Percentiles rank a stretch among this genome's conserved stretches.
These are phyloP conservation scores for Rhyacichthys aspro DNA, from an alignment of 2,797 vertebrate species.

Conservation along the genomic window DNA sequence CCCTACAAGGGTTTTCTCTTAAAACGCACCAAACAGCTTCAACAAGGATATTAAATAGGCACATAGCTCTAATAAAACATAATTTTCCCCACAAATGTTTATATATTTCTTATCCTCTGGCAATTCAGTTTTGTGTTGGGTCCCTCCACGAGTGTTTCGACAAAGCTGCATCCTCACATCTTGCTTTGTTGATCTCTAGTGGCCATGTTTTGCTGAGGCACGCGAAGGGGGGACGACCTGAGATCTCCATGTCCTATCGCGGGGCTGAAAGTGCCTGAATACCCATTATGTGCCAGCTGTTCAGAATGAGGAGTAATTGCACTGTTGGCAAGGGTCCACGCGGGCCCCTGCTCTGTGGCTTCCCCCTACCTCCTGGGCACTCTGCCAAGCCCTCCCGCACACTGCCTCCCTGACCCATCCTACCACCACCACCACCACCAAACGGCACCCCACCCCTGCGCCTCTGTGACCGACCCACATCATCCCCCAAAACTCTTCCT, in stretches of 20 bases:
- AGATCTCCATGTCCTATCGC: constrained; percentile 61
- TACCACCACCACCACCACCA: constrained; percentile 54
- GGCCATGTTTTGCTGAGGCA: constrained; percentile 52
- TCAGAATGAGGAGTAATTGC: constrained; percentile 81
- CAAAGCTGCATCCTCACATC: neutral
- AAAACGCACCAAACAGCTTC: too few relatives aligned
- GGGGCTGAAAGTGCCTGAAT: constrained; percentile 72
- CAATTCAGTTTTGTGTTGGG: too few relatives aligned
- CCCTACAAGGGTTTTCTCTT: too few relatives aligned
- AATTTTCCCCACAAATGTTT: too few relatives aligned
- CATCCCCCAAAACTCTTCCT: constrained; percentile 54
- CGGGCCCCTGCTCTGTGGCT: constrained; percentile 58
- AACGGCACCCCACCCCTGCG: constrained; percentile 58
- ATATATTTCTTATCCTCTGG: too few relatives aligned
- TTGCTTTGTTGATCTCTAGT: constrained; percentile 31
- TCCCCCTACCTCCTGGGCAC: constrained; percentile 47
- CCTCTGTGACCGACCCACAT: constrained; percentile 56
- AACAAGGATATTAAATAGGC: too few relatives aligned
- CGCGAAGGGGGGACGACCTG: constrained; percentile 64
- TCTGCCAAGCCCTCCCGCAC: constrained; percentile 70
- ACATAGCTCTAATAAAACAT: too few relatives aligned
- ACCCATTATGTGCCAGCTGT: constrained; percentile 82
- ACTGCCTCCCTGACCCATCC: constrained; percentile 65
- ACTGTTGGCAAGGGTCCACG: constrained; percentile 75
- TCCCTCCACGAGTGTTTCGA: too few relatives aligned